Base-by-base conservation (phyloP, 1,140 invertebrate species). In the Steinernema khuongi region DNA sequence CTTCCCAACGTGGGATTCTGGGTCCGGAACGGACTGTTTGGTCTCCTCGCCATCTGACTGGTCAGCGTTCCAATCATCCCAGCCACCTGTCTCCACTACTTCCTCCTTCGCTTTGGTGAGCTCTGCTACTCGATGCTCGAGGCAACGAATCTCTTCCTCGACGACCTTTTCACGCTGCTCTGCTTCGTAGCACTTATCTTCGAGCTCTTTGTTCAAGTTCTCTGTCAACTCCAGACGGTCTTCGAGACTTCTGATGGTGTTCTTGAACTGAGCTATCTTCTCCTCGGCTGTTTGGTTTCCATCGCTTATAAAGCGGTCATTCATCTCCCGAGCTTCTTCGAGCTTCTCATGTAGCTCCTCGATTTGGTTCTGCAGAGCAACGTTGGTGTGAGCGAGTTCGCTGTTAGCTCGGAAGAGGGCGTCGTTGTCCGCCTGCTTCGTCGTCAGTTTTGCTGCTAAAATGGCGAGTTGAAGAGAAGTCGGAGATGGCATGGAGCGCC, bases 391-490 rank as follows among this genome's bases (percentile, higher is more conserved):
- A 17, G 81, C 79, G 68, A 82, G 36, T 50, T 81, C 81, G 19
- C 77, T 71, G 73, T 82, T 82, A 14, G 78, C 78, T 26, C 81
- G 79, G 68, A 83, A 79, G n/a, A 82, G 70, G 30, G 81, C 80
- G 26, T 82, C 81, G 50, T 79, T 78, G 70, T 82, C 81, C 1
- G 69, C 71, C 26, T 75, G 44, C 32, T 81, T 71, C 0, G 77
- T 79, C 30, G 74, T 72, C 26, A 82, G 68, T 41, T 70, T 68
- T 26, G 81, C 81, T 14, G 81, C 81, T 83, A 83, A 83, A 82
- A 82, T 81, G 67, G 81, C 80, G 43, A 83, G 50, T 75, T 81
- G 79, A 22, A 79, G 66, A 74, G 19, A 2, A 30, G 7, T 69
- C 2, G 30, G 7, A 69, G 68, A 69, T 32, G 30, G 29, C 68